Evolutionary conservation across 1,140 invertebrate species (phyloP).

Genomic region (Papilio polyxenes): DNA sequence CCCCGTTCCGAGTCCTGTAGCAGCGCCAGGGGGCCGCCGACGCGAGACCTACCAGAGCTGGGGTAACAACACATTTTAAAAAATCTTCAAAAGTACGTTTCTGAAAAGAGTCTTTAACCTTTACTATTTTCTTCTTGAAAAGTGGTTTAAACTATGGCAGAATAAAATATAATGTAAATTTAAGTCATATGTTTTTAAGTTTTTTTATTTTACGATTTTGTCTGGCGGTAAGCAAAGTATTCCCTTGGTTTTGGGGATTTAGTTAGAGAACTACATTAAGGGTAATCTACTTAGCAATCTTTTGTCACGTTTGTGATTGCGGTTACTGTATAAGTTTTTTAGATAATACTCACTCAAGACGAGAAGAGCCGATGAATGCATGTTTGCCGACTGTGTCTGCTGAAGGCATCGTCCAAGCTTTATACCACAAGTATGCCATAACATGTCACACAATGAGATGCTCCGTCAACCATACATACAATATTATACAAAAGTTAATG

Average conservation of each 20-base stretch:
- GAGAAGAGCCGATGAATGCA: constrained; percentile 22
- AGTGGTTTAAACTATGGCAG: not conserved
- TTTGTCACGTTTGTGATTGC: not conserved
- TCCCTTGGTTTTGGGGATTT: too few species aligned
- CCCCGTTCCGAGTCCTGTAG: constrained; percentile 50
- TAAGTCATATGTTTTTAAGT: too few species aligned
- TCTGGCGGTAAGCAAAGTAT: too few species aligned
- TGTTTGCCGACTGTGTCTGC: constrained; percentile 17
- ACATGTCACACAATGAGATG: constrained; percentile 3
- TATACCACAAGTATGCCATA: not conserved
- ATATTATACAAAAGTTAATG: constrained; percentile 4
- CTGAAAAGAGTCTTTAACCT: not conserved
- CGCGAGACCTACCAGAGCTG: constrained; percentile 55
- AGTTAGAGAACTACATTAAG: too few species aligned
- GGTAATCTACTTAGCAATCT: too few species aligned
- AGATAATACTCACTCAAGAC: constrained; percentile 16
- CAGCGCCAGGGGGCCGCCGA: constrained; percentile 62
- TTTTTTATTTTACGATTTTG: too few species aligned
- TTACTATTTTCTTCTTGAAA: not conserved
- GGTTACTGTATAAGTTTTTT: not conserved
- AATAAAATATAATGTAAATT: not conserved
- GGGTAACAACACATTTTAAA: not conserved
- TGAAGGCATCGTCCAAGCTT: not conserved
- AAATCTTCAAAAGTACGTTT: not conserved
- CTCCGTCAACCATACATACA: constrained; percentile 23